Evolutionary conservation across 2,888 invertebrate species (phyloP), one percentile per base, ranked within the genome.

Genomic region (Anodontia alba): DNA sequence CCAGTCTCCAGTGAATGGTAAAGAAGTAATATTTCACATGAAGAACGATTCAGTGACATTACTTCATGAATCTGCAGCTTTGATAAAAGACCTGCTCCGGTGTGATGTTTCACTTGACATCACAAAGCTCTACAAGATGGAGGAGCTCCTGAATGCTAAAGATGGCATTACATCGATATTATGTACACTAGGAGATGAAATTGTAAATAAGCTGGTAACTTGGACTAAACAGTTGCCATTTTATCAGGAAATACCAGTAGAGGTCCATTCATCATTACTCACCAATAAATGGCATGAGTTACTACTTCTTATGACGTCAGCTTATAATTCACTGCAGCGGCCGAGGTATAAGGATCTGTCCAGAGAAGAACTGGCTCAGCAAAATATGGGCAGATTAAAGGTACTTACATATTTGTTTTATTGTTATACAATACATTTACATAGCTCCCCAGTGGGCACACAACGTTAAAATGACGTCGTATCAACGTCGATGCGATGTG

Each of bases 161-260:
- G 80, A 98, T 98, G 95, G 96, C 98, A 92, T 98, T 97, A 88
- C 90, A 97, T 83, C 90, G 70, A 87, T 88, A 95, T 96, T 99
- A 91, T 98, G 98, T 96, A 97, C 97, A 95, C 98, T 99, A 93
- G 99, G 99, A 73, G 99, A 99, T 95, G 98, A 98, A 89, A 99
- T 99, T 93, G 99, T 99, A 79, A 98, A 98, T 95, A 98, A 99
- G 95, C 96, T 99, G 95, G 99, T 99, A 89, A 98, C 98, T 95
- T 99, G 99, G 99, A 99, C 99, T 92, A 99, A 99, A 95, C 97
- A 98, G 95, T 95, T 99, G 95, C 99, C 99, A 79, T 99, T 99
- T 95, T 99, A 99, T 95, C 96, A 97, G 95, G 98, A 99, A 95
- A 96, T 99, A 90, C 99, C 99, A 73, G 98, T 99, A 92, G 98